A percentile compares a stretch with the other conserved stretches of the same genome.
These are phyloP conservation scores for Ormyrus labotus DNA, from an alignment of 2,888 invertebrate species.

Conservation along the genomic window DNA sequence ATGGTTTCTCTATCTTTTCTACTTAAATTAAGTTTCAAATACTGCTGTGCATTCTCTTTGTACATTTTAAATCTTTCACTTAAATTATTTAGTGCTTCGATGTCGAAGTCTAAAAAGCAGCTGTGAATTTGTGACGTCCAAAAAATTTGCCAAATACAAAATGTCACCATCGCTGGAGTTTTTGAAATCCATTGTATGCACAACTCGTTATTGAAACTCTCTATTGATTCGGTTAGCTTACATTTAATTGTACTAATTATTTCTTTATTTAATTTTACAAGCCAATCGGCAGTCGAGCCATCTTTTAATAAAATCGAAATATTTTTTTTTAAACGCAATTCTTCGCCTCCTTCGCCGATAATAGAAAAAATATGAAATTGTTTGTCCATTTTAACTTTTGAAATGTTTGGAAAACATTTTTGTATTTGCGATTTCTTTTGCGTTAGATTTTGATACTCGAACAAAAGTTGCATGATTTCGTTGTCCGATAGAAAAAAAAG, in stretches of 20 bases:
- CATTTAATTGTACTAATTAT: slow-evolving; percentile 72
- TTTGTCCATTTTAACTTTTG: slow-evolving; percentile 77
- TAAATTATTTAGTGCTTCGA: slow-evolving; percentile 75
- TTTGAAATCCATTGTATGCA: slow-evolving; percentile 77
- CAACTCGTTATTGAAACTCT: slow-evolving; percentile 65
- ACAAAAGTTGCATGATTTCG: slow-evolving; percentile 84
- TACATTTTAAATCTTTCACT: slow-evolving; percentile 76
- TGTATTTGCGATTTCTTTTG: slow-evolving; percentile 81
- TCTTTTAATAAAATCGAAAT: slow-evolving; percentile 66
- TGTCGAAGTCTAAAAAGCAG: slow-evolving; percentile 72
- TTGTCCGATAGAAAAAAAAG: slow-evolving; percentile 87
- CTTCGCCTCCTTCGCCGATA: slow-evolving; percentile 80
- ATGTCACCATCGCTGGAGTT: slow-evolving; percentile 82
- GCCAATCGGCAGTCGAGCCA: slow-evolving; percentile 83
- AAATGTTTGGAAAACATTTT: slow-evolving; percentile 85
- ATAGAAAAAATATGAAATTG: slow-evolving; percentile 79
- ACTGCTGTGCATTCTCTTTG: slow-evolving; percentile 78
- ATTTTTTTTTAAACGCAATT: slow-evolving; percentile 75
- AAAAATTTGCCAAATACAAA: slow-evolving; percentile 80
- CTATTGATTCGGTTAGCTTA: slow-evolving; percentile 43
- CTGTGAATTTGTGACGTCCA: slow-evolving; percentile 83
- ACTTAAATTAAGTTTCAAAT: slow-evolving; percentile 79
- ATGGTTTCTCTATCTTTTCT: slow-evolving; percentile 78
- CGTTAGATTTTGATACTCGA: slow-evolving; percentile 81
- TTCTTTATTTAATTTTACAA: slow-evolving; percentile 80